Conservation (phyloP, 2,888 invertebrate species). For the Sesia apiformis region DNA sequence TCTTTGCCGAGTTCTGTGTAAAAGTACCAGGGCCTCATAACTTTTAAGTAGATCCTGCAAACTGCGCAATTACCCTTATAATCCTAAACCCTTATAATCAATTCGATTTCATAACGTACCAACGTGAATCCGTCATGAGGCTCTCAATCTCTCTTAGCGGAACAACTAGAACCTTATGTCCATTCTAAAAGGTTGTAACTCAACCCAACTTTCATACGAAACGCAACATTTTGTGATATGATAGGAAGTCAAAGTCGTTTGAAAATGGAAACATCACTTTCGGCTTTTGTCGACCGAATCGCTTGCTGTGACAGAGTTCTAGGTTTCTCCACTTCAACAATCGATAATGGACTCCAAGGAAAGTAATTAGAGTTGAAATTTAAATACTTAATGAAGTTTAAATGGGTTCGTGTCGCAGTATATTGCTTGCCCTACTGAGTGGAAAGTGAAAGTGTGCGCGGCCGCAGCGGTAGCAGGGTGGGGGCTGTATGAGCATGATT, state of each 20-base stretch:
- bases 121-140: constrained; percentile 62
- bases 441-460: constrained; percentile 68
- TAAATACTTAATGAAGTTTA: neutral
- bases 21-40: no score
- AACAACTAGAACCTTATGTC: constrained; percentile 24
- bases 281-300: constrained; percentile 33
- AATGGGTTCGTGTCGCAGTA: constrained; percentile 24
- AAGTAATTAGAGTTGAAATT: constrained; percentile 12
- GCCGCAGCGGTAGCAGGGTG: constrained; percentile 14
- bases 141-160: constrained; percentile 63
- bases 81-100: constrained; percentile 20
- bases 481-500: constrained; percentile 43
- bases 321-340: constrained; percentile 2
- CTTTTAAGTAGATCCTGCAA: no score
- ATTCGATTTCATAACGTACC: constrained; percentile 60
- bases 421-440: constrained; percentile 56
- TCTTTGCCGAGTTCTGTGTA: no score
- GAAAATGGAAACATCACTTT: constrained; percentile 25
- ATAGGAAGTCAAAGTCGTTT: constrained; percentile 13
- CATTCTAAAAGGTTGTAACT: constrained; percentile 21
- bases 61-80: no score
- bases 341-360: constrained; percentile 10
- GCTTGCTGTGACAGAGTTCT: constrained; percentile 30
- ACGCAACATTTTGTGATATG: constrained; percentile 5
- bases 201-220: constrained; percentile 10